Evolutionary conservation across 2,888 invertebrate species (phyloP), one percentile per base, ranked within the genome.

Genomic region (Omphaloscelis lunosa): DNA sequence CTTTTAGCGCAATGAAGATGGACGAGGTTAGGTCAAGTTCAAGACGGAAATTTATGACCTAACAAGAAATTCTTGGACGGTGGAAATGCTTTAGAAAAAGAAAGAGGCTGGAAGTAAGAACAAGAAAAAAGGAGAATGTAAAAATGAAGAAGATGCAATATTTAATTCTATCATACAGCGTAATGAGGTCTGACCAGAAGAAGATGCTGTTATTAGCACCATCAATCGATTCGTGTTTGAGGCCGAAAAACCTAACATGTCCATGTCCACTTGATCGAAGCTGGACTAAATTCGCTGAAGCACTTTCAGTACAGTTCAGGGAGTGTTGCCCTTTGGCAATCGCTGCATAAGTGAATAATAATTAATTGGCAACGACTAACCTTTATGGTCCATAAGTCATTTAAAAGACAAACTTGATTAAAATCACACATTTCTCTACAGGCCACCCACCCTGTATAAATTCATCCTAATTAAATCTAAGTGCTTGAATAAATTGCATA

Each of bases 381-480:
- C 23, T n/a, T n/a, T 56, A 56, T 27, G 27, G 6, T 34, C 4
- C 4, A 20, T 12, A n/a, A 29, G 17, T 41, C 17, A 61, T 4
- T 5, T 23, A 63, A 45, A 45, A 15, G 29, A 27, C 5, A 39
- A 39, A 27, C 53, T 53, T 77, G 23, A 53, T 69, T 41, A n/a
- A 59, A 41, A 79, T 53, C 34, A 45, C 27, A 70, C n/a, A 78
- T 12, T 15, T 34, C 51, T 27, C 34, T 0, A 15, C 15, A 53
- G 77, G 20, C 6, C 75, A 27, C 15, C 48, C n/a, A 61, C 56
- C 29, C 48, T 39, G 65, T 34, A 61, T 45, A 72, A 63, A 85
- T 72, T 59, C 48, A 71, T 41, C 39, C 39, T 70, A 68, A 79
- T 84, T 82, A 71, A 82, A 67, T 62, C 62, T 70, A 75, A 85